Evolutionary conservation across 2,113 vertebrate species (phyloP), one percentile per base, ranked within the genome.

Genomic region (Probosciger aterrimus): DNA sequence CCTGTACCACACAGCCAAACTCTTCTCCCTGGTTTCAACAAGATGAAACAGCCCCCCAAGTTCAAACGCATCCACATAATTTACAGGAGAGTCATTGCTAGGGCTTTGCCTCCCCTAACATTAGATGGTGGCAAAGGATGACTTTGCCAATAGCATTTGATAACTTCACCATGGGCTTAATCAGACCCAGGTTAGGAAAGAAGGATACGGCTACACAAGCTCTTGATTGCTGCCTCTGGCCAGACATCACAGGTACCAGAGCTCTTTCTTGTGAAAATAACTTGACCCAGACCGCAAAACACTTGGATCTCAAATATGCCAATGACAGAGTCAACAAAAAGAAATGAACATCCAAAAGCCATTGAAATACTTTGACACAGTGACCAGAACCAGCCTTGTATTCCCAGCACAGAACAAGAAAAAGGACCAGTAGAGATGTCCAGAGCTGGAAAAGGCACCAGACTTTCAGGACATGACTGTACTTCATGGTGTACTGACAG

Each of bases 1-100:
- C 13, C 33, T 3, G 0, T 27, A 49, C 14, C 37, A 50, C 15
- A 50, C 0, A 3, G 24, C 18, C 81, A 57, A 73, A 57, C 7
- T 41, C 30, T 64, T 85, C 37, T 63, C 33, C 14, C 53, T 68
- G 33, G 52, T 1, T 6, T 57, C 70, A 73, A 57, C 41, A 73
- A 50, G 73, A 73, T 31, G 11, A 83, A 87, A 44, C 14, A 30
- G 3, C 3, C 15, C 19, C 7, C 19, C 4, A 46, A 0, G 6
- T 35, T 63, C 47, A 78, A 55, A 71, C 14, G 18, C 6, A 31
- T 22, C 47, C 11, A 57, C 18, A 5, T n/a, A 22, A 35, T 35
- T 69, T 88, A 55, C n/a, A 79, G 8, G 10, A 25, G 18, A 53
- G 19, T 68, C 41, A 30, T 49, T 53, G 17, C 35, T 76, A 89